Evolutionary conservation across 2,113 vertebrate species (phyloP).

Genomic region (Dipodomys spectabilis): DNA sequence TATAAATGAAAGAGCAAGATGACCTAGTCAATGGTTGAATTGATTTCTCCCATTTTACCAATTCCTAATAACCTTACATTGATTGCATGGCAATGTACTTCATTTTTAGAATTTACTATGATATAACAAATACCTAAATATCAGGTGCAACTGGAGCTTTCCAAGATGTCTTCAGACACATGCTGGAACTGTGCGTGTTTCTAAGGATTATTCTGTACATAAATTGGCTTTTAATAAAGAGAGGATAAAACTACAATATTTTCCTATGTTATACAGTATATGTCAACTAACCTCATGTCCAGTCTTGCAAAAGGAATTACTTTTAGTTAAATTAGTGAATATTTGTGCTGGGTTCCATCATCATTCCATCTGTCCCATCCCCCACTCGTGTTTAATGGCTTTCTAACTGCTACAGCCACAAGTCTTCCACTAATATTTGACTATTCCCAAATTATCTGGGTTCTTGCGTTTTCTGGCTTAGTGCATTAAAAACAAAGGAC

Average conservation of each 20-base stretch:
- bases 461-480: neutral
- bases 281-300: neutral
- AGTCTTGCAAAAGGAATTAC: constrained; percentile 1
- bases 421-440: no score
- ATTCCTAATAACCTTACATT: constrained; percentile 27
- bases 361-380: no score
- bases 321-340: constrained; percentile 24
- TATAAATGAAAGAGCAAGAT: constrained; percentile 37
- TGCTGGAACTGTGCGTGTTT: neutral
- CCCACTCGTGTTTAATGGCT: no score
- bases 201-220: neutral
- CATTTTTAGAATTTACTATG: constrained; percentile 16
- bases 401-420: neutral
- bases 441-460: neutral
- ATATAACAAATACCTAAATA: constrained; percentile 58
- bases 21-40: constrained; percentile 15
- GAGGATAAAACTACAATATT: neutral
- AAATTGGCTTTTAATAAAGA: constrained; percentile 25
- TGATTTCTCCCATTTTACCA: constrained; percentile 49
- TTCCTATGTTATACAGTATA: neutral
- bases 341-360: neutral
- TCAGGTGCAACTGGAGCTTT: constrained; percentile 39
- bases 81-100: constrained; percentile 46
- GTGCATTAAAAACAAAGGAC: neutral
- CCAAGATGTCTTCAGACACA: constrained; percentile 16